Evolutionary conservation across 1,140 invertebrate genomes (phyloP).

Genomic region (Megalopta genalis): DNA sequence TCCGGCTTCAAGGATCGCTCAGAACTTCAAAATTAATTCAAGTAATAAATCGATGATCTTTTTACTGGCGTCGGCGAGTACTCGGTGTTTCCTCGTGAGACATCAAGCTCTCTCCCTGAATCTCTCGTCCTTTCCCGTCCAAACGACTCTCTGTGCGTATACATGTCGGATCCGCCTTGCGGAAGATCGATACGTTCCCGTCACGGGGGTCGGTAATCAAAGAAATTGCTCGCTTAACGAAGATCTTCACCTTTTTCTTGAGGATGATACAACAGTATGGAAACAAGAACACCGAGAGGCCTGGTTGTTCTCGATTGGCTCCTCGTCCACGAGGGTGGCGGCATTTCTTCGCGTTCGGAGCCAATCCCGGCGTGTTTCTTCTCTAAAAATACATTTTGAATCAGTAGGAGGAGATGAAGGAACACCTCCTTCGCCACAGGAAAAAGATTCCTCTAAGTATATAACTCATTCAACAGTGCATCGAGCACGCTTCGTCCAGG

Average conservation of each 20-base stretch:
- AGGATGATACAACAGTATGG: constrained; percentile 43
- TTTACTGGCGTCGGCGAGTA: neutral
- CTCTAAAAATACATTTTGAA: constrained; percentile 71
- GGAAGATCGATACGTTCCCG: constrained; percentile 29
- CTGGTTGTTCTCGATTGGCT: constrained; percentile 59
- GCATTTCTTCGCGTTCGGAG: constrained; percentile 56
- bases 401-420: constrained; percentile 67
- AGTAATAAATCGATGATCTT: neutral
- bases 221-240: constrained; percentile 46
- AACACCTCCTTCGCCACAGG: constrained; percentile 52
- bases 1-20: neutral
- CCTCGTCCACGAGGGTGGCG: constrained; percentile 56
- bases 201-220: constrained; percentile 40
- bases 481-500: constrained; percentile 2
- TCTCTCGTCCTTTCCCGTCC: constrained; percentile 8
- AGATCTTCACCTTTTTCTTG: constrained; percentile 36
- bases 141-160: neutral
- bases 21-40: neutral
- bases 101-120: constrained; percentile 27
- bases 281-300: constrained; percentile 43
- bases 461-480: constrained; percentile 40
- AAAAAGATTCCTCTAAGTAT: constrained; percentile 52
- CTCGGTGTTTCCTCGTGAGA: neutral
- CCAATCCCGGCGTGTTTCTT: constrained; percentile 58
- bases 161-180: neutral